Evolutionary conservation across 1,140 invertebrate species (phyloP), one percentile per base, ranked within the genome.

Genomic region (Drosophila nigrodunni): DNA sequence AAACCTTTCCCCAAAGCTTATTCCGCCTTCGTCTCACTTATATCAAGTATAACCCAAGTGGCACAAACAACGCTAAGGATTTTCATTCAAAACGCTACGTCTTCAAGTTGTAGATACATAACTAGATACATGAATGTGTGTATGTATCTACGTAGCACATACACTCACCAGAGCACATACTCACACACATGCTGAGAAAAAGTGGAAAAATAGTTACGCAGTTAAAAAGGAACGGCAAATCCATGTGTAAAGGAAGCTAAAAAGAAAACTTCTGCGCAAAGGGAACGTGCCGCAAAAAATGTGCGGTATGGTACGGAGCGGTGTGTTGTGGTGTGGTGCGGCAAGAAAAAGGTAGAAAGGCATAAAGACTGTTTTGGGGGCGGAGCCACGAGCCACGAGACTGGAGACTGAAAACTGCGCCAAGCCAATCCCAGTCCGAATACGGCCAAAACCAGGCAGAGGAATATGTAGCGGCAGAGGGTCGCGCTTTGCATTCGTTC

Each of bases 381-480:
- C 82, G 82, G 82, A 80, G 82, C 82, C 80, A 78, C 74, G 62
- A 55, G 70, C 25, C 25, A 30, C 25, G 82, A 80, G 82, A 82
- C 80, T 75, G 69, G 58, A 55, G 62, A 37, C 47, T 47, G 61
- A 72, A 55, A 60, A 59, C 61, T 46, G 49, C 59, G 64, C 50
- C 74, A 85, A 67, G 78, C 82, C 82, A 85, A 85, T 85, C 82
- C 81, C 70, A 78, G 66, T 60, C 70, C 37, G 64, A 72, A 62
- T 66, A 59, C 15, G 7, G 39, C 35, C 35, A 21, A 39, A 15
- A 1, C n/a, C 18, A 13, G 37, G 9, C 18, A 41, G 37, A 41
- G 54, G 34, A 9, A 50, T 13, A 7, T 21, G 1, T 35, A 66
- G 34, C 30, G 46, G 34, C 43, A 69, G 59, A 55, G 58, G 58